Evolutionary conservation across 2,113 vertebrate genomes (phyloP).

Genomic region (Rhinolophus ferrumequinum): DNA sequence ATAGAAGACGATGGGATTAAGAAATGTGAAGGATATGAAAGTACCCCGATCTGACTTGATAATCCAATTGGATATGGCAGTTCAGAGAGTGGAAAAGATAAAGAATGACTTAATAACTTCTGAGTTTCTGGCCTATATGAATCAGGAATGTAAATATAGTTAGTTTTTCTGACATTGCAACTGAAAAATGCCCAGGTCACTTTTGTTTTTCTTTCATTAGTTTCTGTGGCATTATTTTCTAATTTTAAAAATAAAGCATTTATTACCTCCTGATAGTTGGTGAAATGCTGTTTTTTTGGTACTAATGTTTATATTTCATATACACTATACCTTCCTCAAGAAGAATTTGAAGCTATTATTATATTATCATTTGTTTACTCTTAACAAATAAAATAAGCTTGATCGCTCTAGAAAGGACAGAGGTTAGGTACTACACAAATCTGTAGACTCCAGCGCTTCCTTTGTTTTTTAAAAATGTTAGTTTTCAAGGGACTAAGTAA

Average conservation of each 20-base stretch:
- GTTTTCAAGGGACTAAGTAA: background rate
- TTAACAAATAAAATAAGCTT: background rate
- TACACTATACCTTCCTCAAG: background rate
- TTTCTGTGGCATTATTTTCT: background rate
- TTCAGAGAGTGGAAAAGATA: background rate
- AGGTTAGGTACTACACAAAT: background rate
- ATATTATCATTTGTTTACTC: background rate
- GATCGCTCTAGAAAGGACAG: background rate
- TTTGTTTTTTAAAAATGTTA: conserved; percentile 29
- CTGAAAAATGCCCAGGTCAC: background rate
- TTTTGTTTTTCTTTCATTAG: background rate
- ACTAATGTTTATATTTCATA: background rate
- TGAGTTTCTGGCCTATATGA: background rate
- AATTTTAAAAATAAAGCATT: background rate
- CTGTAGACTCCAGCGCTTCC: background rate
- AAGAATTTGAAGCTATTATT: background rate
- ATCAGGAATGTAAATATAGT: background rate
- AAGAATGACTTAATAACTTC: background rate
- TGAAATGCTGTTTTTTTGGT: background rate
- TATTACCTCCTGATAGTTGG: background rate
- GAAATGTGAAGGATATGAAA: background rate
- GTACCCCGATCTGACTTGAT: background rate
- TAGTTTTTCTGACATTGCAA: background rate
- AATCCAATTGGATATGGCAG: background rate
- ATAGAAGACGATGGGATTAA: background rate